Evolutionary conservation across 1,140 invertebrate species (phyloP), one percentile per base, ranked within the genome.

Genomic region (Rhopalosiphum maidis): DNA sequence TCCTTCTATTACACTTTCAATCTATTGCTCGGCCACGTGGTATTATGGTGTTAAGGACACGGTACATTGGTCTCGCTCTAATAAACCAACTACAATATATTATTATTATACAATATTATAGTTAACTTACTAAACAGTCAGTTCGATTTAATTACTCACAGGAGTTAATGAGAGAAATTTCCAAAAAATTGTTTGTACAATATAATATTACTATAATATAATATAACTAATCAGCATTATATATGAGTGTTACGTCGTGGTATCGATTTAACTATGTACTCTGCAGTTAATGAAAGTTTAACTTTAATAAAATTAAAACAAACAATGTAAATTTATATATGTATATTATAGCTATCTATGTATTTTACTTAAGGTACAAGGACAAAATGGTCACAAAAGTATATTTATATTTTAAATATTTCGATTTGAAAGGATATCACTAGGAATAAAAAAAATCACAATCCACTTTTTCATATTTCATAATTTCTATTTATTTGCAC

Each of bases 41-140:
- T 55, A 9, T 55, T 89, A 11, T 37, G 35, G 51, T 55, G 25
- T 55, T 89, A 11, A 54, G 30, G n/a, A 54, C 48, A 35, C 35
- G 48, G 48, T 37, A 41, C 88, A 37, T 89, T 35, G 35, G 88
- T 89, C 18, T 89, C 88, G 51, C 88, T 55, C 51, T 41, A 89
- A 55, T 55, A 89, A 41, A 25, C 88, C 22, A 23, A 55, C 51
- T 41, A 41, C 37, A 37, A 89, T 15, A 18, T n/a, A n/a, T n/a
- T n/a, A n/a, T 68, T n/a, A n/a, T 77, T n/a, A 35, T 25, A 77
- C 60, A 77, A 77, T 77, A 77, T 77, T 68, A n/a, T 11, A 22
- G 60, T 68, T 77, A 77, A 51, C 30, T n/a, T 87, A 15, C 4
- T 18, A n/a, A 88, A 35, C 18, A 18, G 30, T 51, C 43, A n/a